Evolutionary conservation across 2,113 vertebrate genomes (phyloP), one percentile per base, ranked within the genome.

Genomic region (Lepus europaeus): DNA sequence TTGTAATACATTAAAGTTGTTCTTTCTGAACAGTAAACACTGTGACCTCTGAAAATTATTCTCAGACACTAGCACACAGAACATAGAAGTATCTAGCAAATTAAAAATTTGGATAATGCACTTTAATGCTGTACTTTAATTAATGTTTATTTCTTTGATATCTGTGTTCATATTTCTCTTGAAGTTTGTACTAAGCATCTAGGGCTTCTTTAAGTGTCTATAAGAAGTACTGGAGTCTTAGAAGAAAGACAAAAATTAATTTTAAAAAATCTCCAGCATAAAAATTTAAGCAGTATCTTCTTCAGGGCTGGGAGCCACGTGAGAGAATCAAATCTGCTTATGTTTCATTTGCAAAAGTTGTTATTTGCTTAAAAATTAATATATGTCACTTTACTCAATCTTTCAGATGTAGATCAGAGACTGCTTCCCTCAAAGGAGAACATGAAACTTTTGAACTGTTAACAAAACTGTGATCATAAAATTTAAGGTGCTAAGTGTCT

Each of bases 341-440:
- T 64, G 81, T 78, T 93, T 96, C 87, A 93, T 79, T 90, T 94
- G n/a, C 51, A 93, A 91, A 33, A 81, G n/a, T 64, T 66, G 63
- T 77, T 81, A 69, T 85, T 90, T 95, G 33, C 36, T 96, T 88
- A 77, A 92, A 78, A 88, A 66, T 90, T 88, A 91, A 93, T 89
- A 49, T 59, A 61, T 86, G 27, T 25, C 93, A 81, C 59, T 96
- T 96, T 87, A 82, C 8, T 5, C 16, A 51, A 2, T 91, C 64
- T 94, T 94, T 89, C 36, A 77, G 93, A 95, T 93, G 59, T 82
- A 90, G 72, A 91, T 97, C 78, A 96, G 22, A 95, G 39, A 72
- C 16, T 31, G 7, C 1, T 6, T 78, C 29, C 51, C 88, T 92
- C 90, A 95, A 88, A 97, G 56, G 51, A 87, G 29, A 92, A 82